A percentile compares a stretch with the other conserved stretches of the same genome.
Conservation (phyloP, 2,797 vertebrate species). For the Hippocampus kuda region DNA sequence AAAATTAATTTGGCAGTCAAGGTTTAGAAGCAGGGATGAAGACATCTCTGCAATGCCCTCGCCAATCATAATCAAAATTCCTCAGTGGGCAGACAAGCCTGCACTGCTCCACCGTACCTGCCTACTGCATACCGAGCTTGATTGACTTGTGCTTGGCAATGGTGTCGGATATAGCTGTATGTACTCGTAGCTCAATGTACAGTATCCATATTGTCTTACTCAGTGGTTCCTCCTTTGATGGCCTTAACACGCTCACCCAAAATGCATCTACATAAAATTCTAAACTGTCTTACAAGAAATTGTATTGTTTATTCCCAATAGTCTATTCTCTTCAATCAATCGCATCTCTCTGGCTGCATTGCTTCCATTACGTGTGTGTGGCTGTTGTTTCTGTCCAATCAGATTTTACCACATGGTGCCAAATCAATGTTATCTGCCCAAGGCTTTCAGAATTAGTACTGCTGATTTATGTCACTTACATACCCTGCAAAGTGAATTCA, state of each 20-base stretch:
- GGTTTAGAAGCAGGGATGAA: constrained; percentile 10
- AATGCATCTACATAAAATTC: not conserved
- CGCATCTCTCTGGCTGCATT: not conserved
- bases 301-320: not conserved
- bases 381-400: not conserved
- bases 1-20: constrained; percentile 23
- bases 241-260: not conserved
- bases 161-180: not conserved
- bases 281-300: not conserved
- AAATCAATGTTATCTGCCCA: not conserved
- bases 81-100: not conserved
- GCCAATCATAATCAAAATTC: constrained; percentile 15
- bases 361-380: not conserved
- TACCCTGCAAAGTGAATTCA: no score
- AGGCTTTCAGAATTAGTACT: not conserved
- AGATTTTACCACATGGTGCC: not conserved
- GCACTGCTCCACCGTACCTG: not conserved
- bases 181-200: not conserved
- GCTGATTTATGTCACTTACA: no score
- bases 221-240: not conserved
- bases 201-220: not conserved
- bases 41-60: constrained; percentile 10
- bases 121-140: not conserved
- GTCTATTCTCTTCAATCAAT: not conserved
- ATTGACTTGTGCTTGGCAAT: constrained; percentile 7